phyloP scores from a whole-genome alignment of 1,140 invertebrate species.

The Brachionus asplanchnoidis region DNA sequence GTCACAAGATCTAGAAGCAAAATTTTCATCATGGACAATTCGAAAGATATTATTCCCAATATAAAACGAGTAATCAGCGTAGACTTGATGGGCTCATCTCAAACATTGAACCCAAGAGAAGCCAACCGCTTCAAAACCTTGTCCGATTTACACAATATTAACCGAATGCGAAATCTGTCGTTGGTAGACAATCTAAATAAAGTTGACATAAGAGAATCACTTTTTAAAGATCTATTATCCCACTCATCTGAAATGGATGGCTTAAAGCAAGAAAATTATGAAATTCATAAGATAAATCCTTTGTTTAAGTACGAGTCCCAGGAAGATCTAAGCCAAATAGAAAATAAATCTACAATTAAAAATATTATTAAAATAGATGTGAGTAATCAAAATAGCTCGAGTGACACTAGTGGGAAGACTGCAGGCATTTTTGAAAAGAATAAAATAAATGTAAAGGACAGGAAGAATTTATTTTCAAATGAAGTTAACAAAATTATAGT shows the following conservation, averaged over 20 bases:
- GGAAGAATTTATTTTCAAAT: not conserved
- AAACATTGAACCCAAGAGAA: not conserved
- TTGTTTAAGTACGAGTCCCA: constrained; percentile 8
- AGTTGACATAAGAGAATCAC: not conserved
- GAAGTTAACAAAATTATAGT: not conserved
- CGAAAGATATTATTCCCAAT: not conserved
- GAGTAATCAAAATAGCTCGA: not conserved
- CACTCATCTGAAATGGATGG: not conserved
- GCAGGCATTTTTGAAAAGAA: not conserved
- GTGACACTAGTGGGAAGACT: not conserved
- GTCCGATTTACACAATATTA: not conserved
- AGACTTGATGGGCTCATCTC: not conserved
- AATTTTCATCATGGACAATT: not conserved
- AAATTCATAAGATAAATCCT: constrained; percentile 8
- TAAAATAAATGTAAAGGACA: not conserved
- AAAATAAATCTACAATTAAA: not conserved
- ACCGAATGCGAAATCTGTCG: not conserved
- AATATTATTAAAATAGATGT: constrained; percentile 10
- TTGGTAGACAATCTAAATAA: not conserved
- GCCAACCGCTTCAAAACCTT: not conserved
- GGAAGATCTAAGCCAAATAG: not conserved
- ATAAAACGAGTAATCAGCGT: constrained; percentile 14
- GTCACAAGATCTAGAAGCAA: not conserved
- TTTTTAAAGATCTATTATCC: not conserved
- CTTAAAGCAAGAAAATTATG: not conserved